Evolutionary conservation across 2,113 vertebrate genomes (phyloP).

Genomic region (Rhynchomys soricoides): DNA sequence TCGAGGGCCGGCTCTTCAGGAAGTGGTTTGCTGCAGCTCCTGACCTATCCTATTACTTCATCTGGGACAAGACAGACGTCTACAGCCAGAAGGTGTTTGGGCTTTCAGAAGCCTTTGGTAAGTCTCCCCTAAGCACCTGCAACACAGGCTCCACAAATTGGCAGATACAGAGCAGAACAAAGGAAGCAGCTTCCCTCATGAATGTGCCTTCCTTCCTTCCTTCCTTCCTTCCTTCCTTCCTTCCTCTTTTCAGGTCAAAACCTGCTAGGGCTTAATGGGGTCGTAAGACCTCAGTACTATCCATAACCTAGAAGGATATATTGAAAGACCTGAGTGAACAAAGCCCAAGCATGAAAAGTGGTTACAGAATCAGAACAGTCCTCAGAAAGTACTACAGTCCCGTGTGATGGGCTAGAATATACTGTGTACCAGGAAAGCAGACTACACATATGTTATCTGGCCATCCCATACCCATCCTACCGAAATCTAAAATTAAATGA

Average conservation of each 20-base stretch:
- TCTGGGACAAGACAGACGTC: slow-evolving; percentile 99
- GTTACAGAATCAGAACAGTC: neutral
- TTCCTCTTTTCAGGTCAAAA: slow-evolving; percentile 19
- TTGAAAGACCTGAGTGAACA: neutral
- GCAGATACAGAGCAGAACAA: neutral
- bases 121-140: slow-evolving; percentile 55
- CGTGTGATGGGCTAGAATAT: neutral
- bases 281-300: neutral
- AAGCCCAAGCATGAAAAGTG: neutral
- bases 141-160: accelerated
- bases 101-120: slow-evolving; percentile 96
- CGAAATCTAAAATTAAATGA: neutral
- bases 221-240: neutral
- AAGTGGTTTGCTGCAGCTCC: slow-evolving; percentile 97
- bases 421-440: neutral
- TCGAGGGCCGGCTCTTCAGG: slow-evolving; percentile 96
- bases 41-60: slow-evolving; percentile 94
- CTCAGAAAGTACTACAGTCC: neutral
- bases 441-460: neutral
- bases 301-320: neutral
- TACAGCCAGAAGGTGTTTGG: slow-evolving; percentile 99
- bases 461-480: too few relatives aligned
- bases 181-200: neutral
- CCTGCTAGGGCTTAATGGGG: neutral
- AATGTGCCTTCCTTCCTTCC: neutral